Percentiles rank a stretch among this genome's conserved stretches.
phyloP scores from a whole-genome alignment of 2,113 vertebrate species.

The Chloroceryle aenea region DNA sequence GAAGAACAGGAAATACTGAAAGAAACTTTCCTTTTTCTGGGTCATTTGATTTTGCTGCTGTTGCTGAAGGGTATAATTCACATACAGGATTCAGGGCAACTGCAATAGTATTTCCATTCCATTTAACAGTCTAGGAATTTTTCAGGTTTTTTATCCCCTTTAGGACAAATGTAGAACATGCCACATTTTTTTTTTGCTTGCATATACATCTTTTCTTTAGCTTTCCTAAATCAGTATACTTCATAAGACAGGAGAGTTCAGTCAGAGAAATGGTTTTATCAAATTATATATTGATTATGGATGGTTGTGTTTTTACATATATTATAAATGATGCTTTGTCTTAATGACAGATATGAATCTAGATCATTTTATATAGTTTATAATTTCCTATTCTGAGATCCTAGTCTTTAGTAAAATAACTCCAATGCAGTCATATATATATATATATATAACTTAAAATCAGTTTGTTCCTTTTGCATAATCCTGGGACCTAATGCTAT shows the following conservation, averaged over 20 bases:
- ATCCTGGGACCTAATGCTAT: not conserved
- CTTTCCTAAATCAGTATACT: not conserved
- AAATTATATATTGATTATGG: not conserved
- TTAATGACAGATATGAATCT: not conserved
- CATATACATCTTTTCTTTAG: not conserved
- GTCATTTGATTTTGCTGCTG: not conserved
- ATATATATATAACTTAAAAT: not conserved
- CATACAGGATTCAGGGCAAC: not conserved
- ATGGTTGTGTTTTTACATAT: not conserved
- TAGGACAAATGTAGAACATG: not conserved
- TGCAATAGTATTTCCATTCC: conserved; percentile 2
- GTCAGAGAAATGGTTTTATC: not conserved
- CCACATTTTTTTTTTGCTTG: not conserved
- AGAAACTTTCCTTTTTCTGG: not conserved
- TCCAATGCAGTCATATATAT: not conserved
- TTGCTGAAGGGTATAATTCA: conserved; percentile 23
- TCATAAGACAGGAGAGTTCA: not conserved
- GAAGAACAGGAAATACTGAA: not conserved
- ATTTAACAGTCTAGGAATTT: conserved; percentile 7
- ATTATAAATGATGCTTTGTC: not conserved
- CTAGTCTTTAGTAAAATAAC: not conserved
- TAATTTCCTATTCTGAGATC: not conserved
- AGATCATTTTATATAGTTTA: not conserved
- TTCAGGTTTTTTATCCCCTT: not conserved
- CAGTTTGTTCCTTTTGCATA: not conserved